phyloP scores from a whole-genome alignment of 2,888 invertebrate genomes.

The Anthrax anthrax region DNA sequence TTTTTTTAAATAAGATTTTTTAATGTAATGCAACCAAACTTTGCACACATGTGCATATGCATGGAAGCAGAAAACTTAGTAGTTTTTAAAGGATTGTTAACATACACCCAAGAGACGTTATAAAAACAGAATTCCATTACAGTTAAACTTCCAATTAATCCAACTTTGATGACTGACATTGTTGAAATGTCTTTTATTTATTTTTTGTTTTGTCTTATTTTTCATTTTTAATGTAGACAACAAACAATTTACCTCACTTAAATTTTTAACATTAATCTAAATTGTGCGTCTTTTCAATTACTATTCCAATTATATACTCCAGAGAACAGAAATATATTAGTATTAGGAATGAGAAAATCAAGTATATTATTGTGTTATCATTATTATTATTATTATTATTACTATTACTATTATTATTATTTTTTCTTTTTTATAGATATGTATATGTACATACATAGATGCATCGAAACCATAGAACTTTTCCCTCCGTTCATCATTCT shows the following conservation, averaged over 20 bases:
- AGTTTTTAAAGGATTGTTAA: background rate
- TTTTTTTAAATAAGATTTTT: too few species aligned
- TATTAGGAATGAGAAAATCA: background rate
- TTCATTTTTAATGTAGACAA: background rate
- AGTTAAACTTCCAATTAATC: constrained; percentile 15
- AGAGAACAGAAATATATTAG: background rate
- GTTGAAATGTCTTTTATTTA: constrained; percentile 6
- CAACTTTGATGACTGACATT: constrained; percentile 15
- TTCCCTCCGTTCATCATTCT: constrained; percentile 11
- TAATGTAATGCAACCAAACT: too few species aligned
- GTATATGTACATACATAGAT: background rate
- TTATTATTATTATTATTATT: too few species aligned
- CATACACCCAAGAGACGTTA: background rate
- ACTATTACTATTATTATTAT: too few species aligned
- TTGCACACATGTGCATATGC: too few species aligned
- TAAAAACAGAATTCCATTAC: constrained; percentile 12
- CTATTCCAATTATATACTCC: constrained; percentile 13
- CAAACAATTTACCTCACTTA: constrained; percentile 7
- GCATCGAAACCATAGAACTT: constrained; percentile 2
- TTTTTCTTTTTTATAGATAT: too few species aligned
- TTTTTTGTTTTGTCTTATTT: constrained; percentile 1
- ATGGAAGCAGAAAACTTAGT: too few species aligned
- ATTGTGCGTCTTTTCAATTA: constrained; percentile 13
- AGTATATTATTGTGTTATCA: background rate
- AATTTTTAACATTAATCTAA: constrained; percentile 7